phyloP scores from a whole-genome alignment of 2,797 vertebrate genomes.

The Dallia pectoralis region DNA sequence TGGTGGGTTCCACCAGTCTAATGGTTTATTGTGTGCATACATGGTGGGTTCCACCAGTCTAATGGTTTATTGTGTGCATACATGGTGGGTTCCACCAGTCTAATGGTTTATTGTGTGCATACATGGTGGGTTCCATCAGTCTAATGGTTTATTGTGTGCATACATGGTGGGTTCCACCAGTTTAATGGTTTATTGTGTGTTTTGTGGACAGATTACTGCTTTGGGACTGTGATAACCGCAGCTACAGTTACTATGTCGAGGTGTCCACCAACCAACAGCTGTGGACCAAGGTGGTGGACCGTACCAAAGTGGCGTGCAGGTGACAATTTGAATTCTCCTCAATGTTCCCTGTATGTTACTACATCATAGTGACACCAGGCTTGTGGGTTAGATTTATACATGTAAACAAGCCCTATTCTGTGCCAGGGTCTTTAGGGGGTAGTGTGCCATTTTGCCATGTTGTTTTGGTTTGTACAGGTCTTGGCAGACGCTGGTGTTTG shows the following conservation, averaged over 20 bases:
- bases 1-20: background rate
- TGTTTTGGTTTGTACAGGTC: conserved; percentile 65
- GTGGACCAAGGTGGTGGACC: conserved; percentile 84
- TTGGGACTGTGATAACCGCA: conserved; percentile 88
- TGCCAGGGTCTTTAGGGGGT: background rate
- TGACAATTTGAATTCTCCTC: conserved; percentile 44
- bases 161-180: background rate
- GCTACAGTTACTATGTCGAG: conserved; percentile 88
- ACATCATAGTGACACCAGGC: too few relatives aligned
- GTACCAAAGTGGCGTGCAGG: conserved; percentile 85
- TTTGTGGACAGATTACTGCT: conserved; percentile 73
- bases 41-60: background rate
- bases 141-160: too few relatives aligned
- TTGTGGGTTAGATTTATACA: too few relatives aligned
- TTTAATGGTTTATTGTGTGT: background rate
- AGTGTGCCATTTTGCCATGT: background rate
- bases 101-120: too few relatives aligned
- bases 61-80: too few relatives aligned
- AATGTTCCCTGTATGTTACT: background rate
- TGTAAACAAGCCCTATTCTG: background rate
- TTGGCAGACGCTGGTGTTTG: conserved; percentile 83
- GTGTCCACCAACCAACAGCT: conserved; percentile 85
- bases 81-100: background rate
- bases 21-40: too few relatives aligned
- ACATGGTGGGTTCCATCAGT: background rate